Base-by-base conservation (phyloP, 2,888 invertebrate species). In the Pegoplata infirma region DNA sequence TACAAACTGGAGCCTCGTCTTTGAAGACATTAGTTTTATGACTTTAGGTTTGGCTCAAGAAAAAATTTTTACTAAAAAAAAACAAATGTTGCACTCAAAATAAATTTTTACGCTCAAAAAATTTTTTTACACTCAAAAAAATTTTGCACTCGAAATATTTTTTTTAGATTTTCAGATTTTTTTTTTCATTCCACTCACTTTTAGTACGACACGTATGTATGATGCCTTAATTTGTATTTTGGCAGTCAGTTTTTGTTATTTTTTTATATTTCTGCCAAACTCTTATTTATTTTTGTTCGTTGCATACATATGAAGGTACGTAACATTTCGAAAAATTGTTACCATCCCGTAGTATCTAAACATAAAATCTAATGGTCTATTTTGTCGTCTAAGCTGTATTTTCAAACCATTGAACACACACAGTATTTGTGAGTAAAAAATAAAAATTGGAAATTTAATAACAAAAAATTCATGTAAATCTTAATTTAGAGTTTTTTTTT, bases 381-480 rank as follows among this genome's bases (percentile, higher is more conserved):
- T 69, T 67, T 73, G 61, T 64, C 56, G 56, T 67, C 72, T 68
- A 56, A 58, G 58, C 73, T 64, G 1, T 25, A 73, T 78, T 69
- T 78, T 78, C 68, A 64, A 69, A 40, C 47, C 58, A 78, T 69
- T 78, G 58, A 78, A 68, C 64, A 59, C 64, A 59, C 44, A 44
- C 47, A 25, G 36, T 21, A 32, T 46, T 56, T 49, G n/a, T 51
- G 6, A 17, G 10, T 5, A 5, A 32, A 14, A 56, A 25, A 14
- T 0, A 8, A 59, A 55, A 49, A 17, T 6, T 14, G 10, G 28
- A 32, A 5, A 28, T 36, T 19, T 19, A 21, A 16, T 21, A 1
- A n/a, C n/a, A n/a, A 28, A 19, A 19, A 16, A 32, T 40, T 17
- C 6, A 28, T 25, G 53, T 14, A 53, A 36, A 36, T 36, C 36